Evolutionary conservation across 1,140 invertebrate species (phyloP), one percentile per base, ranked within the genome.

Genomic region (Melitaea cinxia): DNA sequence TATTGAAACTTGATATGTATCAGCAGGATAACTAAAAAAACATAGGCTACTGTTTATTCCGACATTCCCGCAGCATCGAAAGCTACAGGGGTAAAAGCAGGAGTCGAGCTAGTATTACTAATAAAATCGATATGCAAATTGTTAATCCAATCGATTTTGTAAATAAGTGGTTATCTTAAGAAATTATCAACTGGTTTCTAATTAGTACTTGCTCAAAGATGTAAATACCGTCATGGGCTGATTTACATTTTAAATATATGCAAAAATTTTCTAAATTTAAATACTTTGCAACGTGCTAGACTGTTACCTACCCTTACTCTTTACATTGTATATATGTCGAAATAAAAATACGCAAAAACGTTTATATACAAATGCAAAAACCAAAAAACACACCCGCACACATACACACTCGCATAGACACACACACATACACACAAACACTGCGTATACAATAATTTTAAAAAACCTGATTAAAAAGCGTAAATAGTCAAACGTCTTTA

Each of bases 101-200:
- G n/a, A n/a, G n/a, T 37, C 6, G 2, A 37, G 12, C 12, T 12
- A 14, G 24, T 26, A 26, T 26, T 4, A 26, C 2, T 4, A 26
- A 26, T 26, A 26, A 4, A 26, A 6, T 26, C 2, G 2, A 26
- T 56, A 56, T 56, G 53, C 4, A 56, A 56, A 56, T 56, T 15
- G 15, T 35, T 54, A 35, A 21, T 56, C 53, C 17, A 26, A 26
- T 19, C n/a, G 21, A 56, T 37, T 10, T 5, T 14, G 17, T 24
- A 56, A 56, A 24, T 12, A 3, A 24, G 39, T 3, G 24, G 6
- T 14, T 42, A 59, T 59, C 60, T 30, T 5, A 10, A 30, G 52
- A 47, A 55, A 47, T 63, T 55, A 63, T 63, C 52, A 19, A 17
- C 19, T 23, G 26, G 14, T 45, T n/a, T 28, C 45, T 59, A 49